These are phyloP conservation scores for Polylopha cassiicola DNA, from an alignment of 2,888 invertebrate species.

Conservation along the genomic window DNA sequence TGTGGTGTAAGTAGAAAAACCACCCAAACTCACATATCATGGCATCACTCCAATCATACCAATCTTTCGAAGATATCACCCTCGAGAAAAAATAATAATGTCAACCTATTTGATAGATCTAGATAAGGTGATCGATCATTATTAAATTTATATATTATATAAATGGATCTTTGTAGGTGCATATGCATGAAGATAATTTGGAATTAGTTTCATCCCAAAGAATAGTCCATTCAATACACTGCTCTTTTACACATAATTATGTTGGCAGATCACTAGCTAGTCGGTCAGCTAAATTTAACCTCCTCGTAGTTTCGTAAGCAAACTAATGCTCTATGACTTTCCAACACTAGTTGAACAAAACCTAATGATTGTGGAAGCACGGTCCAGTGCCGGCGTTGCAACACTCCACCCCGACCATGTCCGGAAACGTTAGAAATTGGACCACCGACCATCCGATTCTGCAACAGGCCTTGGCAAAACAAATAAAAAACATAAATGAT, in stretches of 20 bases:
- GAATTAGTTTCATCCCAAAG: no score
- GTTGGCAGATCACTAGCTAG: conserved; percentile 6
- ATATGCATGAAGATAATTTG: conserved; percentile 1
- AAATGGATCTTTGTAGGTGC: no score
- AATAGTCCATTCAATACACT: background rate
- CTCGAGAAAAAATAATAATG: no score
- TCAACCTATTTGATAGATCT: no score
- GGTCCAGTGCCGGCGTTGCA: conserved; percentile 48
- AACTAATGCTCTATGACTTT: conserved; percentile 27
- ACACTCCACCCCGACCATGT: conserved; percentile 37
- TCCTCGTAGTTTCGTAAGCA: conserved; percentile 43
- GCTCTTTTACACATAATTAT: conserved; percentile 1
- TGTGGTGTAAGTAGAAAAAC: no score
- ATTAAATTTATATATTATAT: no score
- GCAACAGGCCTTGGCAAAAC: conserved; percentile 36
- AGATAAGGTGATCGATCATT: no score
- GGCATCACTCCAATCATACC: no score
- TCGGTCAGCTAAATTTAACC: conserved; percentile 24
- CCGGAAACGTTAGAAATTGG: conserved; percentile 57
- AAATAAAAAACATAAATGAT: background rate
- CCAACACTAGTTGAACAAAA: conserved; percentile 31
- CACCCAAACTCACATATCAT: no score
- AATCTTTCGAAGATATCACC: no score
- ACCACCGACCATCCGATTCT: conserved; percentile 31
- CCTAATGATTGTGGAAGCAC: conserved; percentile 58